Percentiles rank a stretch among this genome's conserved stretches.
Conservation (phyloP, 1,140 invertebrate genomes). For the Mylabris phalerata region DNA sequence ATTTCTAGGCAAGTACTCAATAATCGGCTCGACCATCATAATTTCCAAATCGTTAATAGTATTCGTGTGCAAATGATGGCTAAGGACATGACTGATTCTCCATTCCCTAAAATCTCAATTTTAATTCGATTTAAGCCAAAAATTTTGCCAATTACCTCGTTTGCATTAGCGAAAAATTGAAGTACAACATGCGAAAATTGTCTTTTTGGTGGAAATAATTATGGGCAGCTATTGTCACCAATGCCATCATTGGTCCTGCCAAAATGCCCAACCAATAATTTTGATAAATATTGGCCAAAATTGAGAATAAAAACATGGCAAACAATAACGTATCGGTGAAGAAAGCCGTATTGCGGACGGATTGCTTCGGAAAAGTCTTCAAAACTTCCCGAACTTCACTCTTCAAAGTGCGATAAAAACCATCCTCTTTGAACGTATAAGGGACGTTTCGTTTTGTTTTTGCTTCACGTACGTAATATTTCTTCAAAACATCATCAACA, state of each 20-base stretch:
- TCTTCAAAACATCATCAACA: constrained; percentile 50
- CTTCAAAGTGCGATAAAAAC: constrained; percentile 62
- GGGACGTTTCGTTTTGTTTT: constrained; percentile 49
- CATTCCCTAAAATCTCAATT: constrained; percentile 53
- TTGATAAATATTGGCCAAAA: constrained; percentile 45
- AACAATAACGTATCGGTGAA: constrained; percentile 49
- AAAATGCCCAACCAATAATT: constrained; percentile 42
- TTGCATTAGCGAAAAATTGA: constrained; percentile 60
- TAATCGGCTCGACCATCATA: constrained; percentile 57
- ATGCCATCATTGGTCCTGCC: constrained; percentile 49
- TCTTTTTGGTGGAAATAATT: constrained; percentile 77
- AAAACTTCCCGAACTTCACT: constrained; percentile 42
- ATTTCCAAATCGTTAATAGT: constrained; percentile 71
- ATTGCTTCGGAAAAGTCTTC: constrained; percentile 32
- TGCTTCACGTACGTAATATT: constrained; percentile 54
- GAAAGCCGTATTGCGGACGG: constrained; percentile 42
- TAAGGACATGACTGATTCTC: constrained; percentile 67
- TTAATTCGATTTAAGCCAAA: no score
- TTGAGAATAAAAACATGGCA: constrained; percentile 45
- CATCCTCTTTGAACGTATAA: constrained; percentile 56
- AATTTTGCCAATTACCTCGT: constrained; percentile 45
- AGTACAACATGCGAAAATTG: constrained; percentile 75
- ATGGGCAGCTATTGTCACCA: constrained; percentile 55
- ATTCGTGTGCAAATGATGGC: constrained; percentile 75
- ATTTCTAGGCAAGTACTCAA: constrained; percentile 55